Evolutionary conservation across 2,113 vertebrate genomes (phyloP).

Genomic region (Nannospalax galili): DNA sequence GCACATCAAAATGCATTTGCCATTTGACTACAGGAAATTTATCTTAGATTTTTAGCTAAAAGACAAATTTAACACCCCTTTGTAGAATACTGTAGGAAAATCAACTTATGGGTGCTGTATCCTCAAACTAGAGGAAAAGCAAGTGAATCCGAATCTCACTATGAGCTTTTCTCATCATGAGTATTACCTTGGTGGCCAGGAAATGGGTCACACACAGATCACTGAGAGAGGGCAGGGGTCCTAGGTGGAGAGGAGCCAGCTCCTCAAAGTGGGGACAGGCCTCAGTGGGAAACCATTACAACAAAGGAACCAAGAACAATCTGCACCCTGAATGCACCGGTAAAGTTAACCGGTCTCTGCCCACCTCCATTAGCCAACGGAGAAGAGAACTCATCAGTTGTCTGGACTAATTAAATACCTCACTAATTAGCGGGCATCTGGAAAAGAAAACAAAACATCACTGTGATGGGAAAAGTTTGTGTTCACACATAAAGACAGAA

Average conservation of each 20-base stretch:
- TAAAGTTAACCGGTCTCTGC: constrained; percentile 56
- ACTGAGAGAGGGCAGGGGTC: accelerated
- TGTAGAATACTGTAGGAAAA: neutral
- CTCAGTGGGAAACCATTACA: constrained; percentile 10
- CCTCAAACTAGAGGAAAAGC: neutral
- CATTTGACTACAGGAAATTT: neutral
- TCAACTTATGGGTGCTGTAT: neutral
- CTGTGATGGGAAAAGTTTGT: constrained; percentile 31
- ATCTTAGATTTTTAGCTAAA: neutral
- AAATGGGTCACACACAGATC: neutral
- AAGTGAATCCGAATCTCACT: neutral
- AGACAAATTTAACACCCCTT: neutral
- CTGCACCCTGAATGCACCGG: neutral
- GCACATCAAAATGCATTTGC: neutral
- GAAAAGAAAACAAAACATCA: constrained; percentile 61
- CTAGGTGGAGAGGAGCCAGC: neutral
- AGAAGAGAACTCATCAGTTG: constrained; percentile 32
- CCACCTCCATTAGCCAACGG: neutral
- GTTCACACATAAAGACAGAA: constrained; percentile 44
- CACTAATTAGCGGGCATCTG: constrained; percentile 70
- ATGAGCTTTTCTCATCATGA: neutral
- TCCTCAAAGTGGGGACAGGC: neutral
- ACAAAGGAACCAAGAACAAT: constrained; percentile 53
- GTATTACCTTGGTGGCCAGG: neutral
- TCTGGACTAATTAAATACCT: constrained; percentile 69